Evolutionary conservation across 2,888 invertebrate species (phyloP).

Genomic region (Ophion slaviceki): DNA sequence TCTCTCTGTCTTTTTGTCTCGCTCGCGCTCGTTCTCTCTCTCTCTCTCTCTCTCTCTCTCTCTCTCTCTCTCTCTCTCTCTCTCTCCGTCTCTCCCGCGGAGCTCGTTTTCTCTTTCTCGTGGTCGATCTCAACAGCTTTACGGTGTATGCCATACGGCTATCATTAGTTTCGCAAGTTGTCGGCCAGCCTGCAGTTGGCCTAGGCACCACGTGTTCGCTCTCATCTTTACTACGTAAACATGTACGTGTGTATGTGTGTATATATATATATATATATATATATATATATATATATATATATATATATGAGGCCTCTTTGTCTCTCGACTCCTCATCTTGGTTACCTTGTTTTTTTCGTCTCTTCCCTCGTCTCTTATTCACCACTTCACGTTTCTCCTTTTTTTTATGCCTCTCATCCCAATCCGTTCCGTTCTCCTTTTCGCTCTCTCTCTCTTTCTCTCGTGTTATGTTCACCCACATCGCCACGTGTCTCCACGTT

Average conservation of each 20-base stretch:
- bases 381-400: background rate
- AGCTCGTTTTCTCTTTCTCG: constrained; percentile 22
- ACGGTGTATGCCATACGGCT: constrained; percentile 36
- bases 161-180: constrained; percentile 61
- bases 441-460: constrained; percentile 10
- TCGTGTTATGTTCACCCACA: constrained; percentile 27
- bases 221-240: constrained; percentile 15
- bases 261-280: no score
- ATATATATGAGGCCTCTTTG: constrained; percentile 27
- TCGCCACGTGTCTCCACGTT: constrained; percentile 44
- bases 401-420: constrained; percentile 19
- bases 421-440: background rate
- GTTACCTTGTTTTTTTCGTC: constrained; percentile 16
- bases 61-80: background rate
- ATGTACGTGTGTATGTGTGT: no score
- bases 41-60: background rate
- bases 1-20: background rate
- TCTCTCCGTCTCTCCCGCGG: constrained; percentile 26
- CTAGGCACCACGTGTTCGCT: constrained; percentile 75
- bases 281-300: no score
- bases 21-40: background rate
- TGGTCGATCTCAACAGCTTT: constrained; percentile 23
- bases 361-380: background rate
- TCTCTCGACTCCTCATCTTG: constrained; percentile 42
- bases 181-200: constrained; percentile 70